phyloP scores from a whole-genome alignment of 2,888 invertebrate species.

The Perizoma affinitatum region DNA sequence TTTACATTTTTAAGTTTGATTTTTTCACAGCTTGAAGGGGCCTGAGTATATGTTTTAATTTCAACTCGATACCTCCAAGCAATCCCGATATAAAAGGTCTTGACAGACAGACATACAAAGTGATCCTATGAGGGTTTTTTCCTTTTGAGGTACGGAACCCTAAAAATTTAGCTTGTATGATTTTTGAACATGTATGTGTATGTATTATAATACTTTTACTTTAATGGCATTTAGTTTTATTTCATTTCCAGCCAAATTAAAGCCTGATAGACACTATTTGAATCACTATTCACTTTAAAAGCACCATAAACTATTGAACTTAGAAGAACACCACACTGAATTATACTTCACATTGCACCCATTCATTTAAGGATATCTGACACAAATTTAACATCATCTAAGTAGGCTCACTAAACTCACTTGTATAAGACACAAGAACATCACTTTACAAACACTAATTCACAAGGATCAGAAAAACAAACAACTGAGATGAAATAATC shows the following conservation, averaged over 20 bases:
- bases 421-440: conserved; percentile 27
- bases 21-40: too few relatives aligned
- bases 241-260: conserved; percentile 5
- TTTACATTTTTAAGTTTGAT: too few relatives aligned
- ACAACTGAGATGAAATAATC: conserved; percentile 76
- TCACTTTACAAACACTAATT: conserved; percentile 38
- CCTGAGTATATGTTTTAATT: too few relatives aligned
- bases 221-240: conserved; percentile 12
- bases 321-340: conserved; percentile 26
- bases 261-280: too few relatives aligned
- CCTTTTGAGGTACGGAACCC: too few relatives aligned
- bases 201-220: not conserved
- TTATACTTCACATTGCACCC: conserved; percentile 19
- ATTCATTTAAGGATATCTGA: conserved; percentile 9
- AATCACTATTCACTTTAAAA: conserved; percentile 18
- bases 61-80: too few relatives aligned
- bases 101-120: too few relatives aligned
- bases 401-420: conserved; percentile 31
- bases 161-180: too few relatives aligned
- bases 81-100: too few relatives aligned
- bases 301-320: conserved; percentile 19
- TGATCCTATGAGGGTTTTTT: too few relatives aligned
- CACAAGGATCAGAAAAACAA: conserved; percentile 81
- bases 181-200: too few relatives aligned
- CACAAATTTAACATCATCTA: conserved; percentile 24